Evolutionary conservation across 2,888 invertebrate genomes (phyloP).

Genomic region (Parnassius orleans): DNA sequence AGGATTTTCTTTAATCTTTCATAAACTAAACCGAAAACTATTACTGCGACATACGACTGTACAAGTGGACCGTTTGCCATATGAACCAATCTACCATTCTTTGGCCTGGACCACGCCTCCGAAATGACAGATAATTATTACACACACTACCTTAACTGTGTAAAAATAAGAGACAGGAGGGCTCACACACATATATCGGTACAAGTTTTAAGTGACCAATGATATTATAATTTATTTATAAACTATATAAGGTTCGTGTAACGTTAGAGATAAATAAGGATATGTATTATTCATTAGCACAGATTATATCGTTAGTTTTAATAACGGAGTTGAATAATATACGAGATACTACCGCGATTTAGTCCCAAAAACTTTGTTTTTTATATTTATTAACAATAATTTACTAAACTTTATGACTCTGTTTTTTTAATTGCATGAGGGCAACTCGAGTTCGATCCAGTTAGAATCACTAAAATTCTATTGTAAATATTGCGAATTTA

Average conservation of each 20-base stretch:
- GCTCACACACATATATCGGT: constrained; percentile 15
- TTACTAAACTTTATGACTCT: too few species aligned
- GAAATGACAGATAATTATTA: constrained; percentile 50
- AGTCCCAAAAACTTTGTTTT: too few species aligned
- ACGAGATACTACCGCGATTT: background rate
- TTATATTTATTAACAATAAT: too few species aligned
- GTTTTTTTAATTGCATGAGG: too few species aligned
- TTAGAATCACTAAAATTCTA: too few species aligned
- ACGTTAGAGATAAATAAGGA: background rate
- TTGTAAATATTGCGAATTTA: too few species aligned
- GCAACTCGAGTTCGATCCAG: too few species aligned
- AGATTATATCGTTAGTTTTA: background rate
- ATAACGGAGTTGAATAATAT: background rate
- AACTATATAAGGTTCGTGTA: background rate
- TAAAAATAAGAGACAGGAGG: constrained; percentile 9
- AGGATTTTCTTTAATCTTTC: too few species aligned
- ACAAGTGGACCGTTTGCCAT: constrained; percentile 36
- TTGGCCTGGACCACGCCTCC: constrained; percentile 53
- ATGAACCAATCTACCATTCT: constrained; percentile 49
- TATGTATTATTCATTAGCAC: background rate
- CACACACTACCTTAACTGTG: constrained; percentile 30
- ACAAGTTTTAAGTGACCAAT: constrained; percentile 5
- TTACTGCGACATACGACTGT: constrained; percentile 24
- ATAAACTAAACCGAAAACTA: background rate
- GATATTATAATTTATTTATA: constrained; percentile 3